phyloP scores from a whole-genome alignment of 2,113 vertebrate species.

The Menidia beryllina region DNA sequence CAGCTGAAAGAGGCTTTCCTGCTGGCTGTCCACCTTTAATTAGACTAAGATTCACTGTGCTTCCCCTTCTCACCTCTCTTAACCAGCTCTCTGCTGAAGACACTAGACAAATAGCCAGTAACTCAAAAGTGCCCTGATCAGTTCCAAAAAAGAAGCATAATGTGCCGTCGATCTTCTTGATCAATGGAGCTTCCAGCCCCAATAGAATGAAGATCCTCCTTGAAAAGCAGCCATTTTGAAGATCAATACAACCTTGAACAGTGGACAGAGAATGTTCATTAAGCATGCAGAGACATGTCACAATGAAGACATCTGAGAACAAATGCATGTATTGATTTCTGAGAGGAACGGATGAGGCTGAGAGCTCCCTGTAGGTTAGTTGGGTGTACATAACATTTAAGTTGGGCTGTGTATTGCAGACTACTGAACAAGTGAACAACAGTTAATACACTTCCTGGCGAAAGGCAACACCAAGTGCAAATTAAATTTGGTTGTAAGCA shows the following conservation, averaged over 20 bases:
- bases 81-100: constrained; percentile 46
- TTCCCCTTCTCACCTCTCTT: constrained; percentile 49
- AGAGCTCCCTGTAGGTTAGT: constrained; percentile 16
- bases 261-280: constrained; percentile 58
- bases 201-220: constrained; percentile 27
- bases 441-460: too few species aligned
- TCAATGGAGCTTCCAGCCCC: constrained; percentile 33
- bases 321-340: constrained; percentile 64
- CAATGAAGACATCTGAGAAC: constrained; percentile 61
- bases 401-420: neutral
- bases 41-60: constrained; percentile 59
- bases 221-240: constrained; percentile 45
- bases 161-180: constrained; percentile 45
- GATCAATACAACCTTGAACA: constrained; percentile 59
- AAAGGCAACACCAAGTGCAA: too few species aligned
- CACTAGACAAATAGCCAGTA: constrained; percentile 37
- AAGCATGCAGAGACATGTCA: constrained; percentile 66
- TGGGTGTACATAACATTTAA: constrained; percentile 26
- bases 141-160: constrained; percentile 28
- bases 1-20: constrained; percentile 31
- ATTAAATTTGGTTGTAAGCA: too few species aligned
- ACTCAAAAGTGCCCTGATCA: constrained; percentile 17
- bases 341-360: constrained; percentile 2
- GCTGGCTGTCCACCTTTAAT: constrained; percentile 40
- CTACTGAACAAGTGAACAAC: too few species aligned